Conservation (phyloP, 2,113 vertebrate species). For the Ondatra zibethicus region DNA sequence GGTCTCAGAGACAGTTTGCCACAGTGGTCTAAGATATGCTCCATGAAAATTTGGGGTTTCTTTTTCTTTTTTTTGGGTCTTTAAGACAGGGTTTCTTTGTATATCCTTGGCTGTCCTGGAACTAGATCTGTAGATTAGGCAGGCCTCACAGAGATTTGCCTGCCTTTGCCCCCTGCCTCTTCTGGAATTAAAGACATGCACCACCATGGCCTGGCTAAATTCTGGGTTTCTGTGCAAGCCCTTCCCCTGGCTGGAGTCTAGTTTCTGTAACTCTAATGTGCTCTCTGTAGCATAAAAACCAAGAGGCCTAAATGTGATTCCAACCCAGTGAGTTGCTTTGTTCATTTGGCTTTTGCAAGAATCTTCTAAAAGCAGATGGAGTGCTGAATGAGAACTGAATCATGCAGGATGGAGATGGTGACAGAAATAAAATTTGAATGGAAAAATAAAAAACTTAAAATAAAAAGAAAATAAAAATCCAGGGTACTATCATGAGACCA, state of each 20-base stretch:
- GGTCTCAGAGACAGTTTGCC: neutral
- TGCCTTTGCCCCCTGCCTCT: too few relatives aligned
- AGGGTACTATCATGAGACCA: neutral
- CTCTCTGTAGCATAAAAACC: neutral
- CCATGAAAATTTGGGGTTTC: neutral
- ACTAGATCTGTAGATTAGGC: too few relatives aligned
- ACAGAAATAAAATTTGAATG: slow-evolving; percentile 8
- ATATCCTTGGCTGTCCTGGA: too few relatives aligned
- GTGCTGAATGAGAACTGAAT: slow-evolving; percentile 8
- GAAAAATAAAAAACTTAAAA: too few relatives aligned
- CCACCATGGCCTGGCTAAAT: too few relatives aligned
- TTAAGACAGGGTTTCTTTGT: too few relatives aligned
- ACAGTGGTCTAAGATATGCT: neutral
- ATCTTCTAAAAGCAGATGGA: neutral
- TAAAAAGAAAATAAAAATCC: slow-evolving; percentile 6
- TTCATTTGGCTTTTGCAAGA: neutral
- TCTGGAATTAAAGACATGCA: too few relatives aligned
- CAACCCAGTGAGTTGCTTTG: neutral
- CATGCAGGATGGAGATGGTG: neutral
- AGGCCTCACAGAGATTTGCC: too few relatives aligned
- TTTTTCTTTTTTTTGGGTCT: too few relatives aligned
- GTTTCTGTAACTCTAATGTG: neutral
- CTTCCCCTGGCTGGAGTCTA: neutral
- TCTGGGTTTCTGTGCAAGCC: neutral
- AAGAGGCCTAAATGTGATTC: neutral